A percentile compares a stretch with the other conserved stretches of the same genome.
Conservation (phyloP, 1,140 invertebrate genomes). For the Plodia interpunctella region DNA sequence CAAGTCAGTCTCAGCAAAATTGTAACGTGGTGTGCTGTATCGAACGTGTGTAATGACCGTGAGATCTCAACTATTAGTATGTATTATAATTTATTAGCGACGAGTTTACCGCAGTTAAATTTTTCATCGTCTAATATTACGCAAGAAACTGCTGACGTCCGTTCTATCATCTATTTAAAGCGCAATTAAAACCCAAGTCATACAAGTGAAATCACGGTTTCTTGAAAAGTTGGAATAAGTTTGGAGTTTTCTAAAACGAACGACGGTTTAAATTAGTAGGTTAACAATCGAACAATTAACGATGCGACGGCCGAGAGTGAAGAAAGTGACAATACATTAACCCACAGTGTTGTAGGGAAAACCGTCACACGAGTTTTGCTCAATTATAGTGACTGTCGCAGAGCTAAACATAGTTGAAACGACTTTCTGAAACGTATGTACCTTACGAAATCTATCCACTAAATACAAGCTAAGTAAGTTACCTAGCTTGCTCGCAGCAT, state of each 20-base stretch:
- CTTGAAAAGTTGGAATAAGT: slow-evolving; percentile 28
- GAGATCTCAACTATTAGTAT: slow-evolving; percentile 59
- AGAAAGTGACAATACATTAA: slow-evolving; percentile 74
- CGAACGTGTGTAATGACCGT: slow-evolving; percentile 12
- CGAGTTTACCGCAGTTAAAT: slow-evolving; percentile 37
- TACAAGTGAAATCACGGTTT: slow-evolving; percentile 31
- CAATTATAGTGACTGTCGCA: slow-evolving; percentile 53
- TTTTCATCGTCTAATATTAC: not conserved
- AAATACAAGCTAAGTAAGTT: no score
- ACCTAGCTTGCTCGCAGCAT: no score
- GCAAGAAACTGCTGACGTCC: not conserved
- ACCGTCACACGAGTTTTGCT: slow-evolving; percentile 68
- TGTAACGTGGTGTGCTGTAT: no score
- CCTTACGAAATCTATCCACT: no score
- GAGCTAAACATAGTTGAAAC: slow-evolving; percentile 34
- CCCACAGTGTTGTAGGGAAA: slow-evolving; percentile 69
- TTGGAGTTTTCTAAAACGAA: slow-evolving; percentile 49
- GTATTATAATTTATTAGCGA: slow-evolving; percentile 54
- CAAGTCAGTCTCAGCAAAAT: no score
- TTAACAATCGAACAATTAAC: slow-evolving; percentile 70
- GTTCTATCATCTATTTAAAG: slow-evolving; percentile 2
- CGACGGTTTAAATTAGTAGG: slow-evolving; percentile 68
- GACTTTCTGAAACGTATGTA: not conserved
- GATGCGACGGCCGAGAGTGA: slow-evolving; percentile 55
- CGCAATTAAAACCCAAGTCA: slow-evolving; percentile 38